Percentiles rank a stretch among this genome's conserved stretches.
Evolutionary conservation across 2,888 invertebrate genomes (phyloP).

Genomic region (Xanthorhoe spadicearia): DNA sequence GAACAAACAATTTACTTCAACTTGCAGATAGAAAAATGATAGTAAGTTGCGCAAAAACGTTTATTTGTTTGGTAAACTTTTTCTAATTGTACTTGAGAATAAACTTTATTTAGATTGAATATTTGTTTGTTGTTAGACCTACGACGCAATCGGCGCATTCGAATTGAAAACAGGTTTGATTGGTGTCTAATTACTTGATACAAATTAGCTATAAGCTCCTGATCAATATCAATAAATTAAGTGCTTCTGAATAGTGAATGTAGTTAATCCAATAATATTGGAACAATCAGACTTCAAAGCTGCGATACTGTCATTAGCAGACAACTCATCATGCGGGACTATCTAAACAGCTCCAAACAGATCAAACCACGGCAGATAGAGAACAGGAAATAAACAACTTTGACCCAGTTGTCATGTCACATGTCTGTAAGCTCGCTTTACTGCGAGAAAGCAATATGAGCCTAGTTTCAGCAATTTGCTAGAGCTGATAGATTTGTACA

Average conservation of each 20-base stretch:
- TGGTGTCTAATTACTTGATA: not conserved
- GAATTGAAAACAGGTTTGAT: slow-evolving; percentile 1
- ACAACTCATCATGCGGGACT: slow-evolving; percentile 19
- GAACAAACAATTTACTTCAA: not conserved
- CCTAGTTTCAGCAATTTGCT: slow-evolving; percentile 44
- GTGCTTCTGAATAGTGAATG: not conserved
- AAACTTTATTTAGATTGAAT: not conserved
- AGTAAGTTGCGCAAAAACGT: not conserved
- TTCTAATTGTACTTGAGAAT: not conserved
- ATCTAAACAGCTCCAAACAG: slow-evolving; percentile 22
- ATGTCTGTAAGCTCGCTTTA: slow-evolving; percentile 39
- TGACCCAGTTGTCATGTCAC: slow-evolving; percentile 38
- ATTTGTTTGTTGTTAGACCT: not conserved
- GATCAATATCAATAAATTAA: slow-evolving; percentile 2
- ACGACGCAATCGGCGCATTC: not conserved
- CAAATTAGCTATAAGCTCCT: slow-evolving; percentile 1
- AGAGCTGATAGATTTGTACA: slow-evolving; percentile 49
- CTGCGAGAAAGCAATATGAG: slow-evolving; percentile 43
- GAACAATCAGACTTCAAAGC: slow-evolving; percentile 8
- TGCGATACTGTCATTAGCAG: slow-evolving; percentile 21
- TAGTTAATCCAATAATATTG: slow-evolving; percentile 1
- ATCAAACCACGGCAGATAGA: slow-evolving; percentile 33
- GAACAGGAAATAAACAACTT: slow-evolving; percentile 38
- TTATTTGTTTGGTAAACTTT: not conserved
- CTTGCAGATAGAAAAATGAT: not conserved